These are phyloP conservation scores for Cacoxenus indagator DNA, from an alignment of 2,888 invertebrate species.

Conservation along the genomic window DNA sequence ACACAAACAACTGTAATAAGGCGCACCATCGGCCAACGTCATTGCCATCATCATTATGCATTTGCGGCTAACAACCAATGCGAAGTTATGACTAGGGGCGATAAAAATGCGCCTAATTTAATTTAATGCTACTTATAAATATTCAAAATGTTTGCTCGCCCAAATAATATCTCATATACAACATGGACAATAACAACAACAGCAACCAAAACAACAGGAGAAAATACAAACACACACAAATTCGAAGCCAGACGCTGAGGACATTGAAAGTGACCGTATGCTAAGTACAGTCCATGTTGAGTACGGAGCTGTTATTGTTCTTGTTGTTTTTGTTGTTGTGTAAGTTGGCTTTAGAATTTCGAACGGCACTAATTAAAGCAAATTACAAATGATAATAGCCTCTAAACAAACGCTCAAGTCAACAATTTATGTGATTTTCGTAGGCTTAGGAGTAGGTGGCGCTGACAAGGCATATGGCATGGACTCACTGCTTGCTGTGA, in stretches of 20 bases:
- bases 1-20: not conserved
- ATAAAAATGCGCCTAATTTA: conserved; percentile 57
- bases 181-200: conserved; percentile 19
- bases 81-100: conserved; percentile 23
- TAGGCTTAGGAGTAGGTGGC: too few relatives aligned
- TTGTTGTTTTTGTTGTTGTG: conserved; percentile 39
- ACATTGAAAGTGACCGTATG: too few relatives aligned
- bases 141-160: conserved; percentile 48
- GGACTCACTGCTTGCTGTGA: not conserved
- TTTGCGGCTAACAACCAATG: not conserved
- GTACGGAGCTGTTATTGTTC: not conserved
- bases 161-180: conserved; percentile 45
- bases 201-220: conserved; percentile 21
- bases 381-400: conserved; percentile 65
- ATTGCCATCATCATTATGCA: not conserved
- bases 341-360: conserved; percentile 64
- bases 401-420: conserved; percentile 64
- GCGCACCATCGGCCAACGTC: not conserved
- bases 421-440: conserved; percentile 54
- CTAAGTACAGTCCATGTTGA: too few relatives aligned
- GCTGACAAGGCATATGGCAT: not conserved
- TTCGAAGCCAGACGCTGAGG: conserved; percentile 39
- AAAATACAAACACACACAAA: not conserved
- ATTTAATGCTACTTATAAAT: conserved; percentile 63
- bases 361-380: conserved; percentile 63